Base-by-base conservation (phyloP, 2,888 invertebrate genomes). In the Pseudococcus viburni region DNA sequence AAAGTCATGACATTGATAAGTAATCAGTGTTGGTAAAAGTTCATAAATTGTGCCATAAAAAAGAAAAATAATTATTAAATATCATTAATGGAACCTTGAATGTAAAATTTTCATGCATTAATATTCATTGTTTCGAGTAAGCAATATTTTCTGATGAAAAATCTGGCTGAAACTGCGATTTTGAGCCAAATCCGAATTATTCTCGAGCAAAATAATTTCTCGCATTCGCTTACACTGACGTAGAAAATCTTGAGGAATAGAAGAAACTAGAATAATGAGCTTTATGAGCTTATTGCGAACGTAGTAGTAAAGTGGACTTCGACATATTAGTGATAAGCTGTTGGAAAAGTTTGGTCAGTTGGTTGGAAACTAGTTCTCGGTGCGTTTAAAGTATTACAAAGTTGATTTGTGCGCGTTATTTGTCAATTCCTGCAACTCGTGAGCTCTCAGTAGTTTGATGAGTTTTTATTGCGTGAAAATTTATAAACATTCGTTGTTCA, bases 401-500 rank as follows among this genome's bases (percentile, higher is more conserved):
- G 59, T 33, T n/a, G 3, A 51, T 55, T 85, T 86, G 22, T 64
- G 55, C 42, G 64, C 42, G 59, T 68, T 64, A 86, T n/a, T 33
- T 39, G 86, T 86, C 22, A 86, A 86, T 55, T 86, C 42, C 42
- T 33, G 42, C 80, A 11, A 46, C 80, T 51, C 87, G 83, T 86
- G 22, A 42, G 68, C 68, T 26, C 39, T 64, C 26, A 46, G 84
- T 51, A 68, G 46, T 88, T 88, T 88, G 88, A 88, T 88, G 88
- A 88, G 85, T 88, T 73, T 85, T 85, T 73, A 73, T 88, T 85
- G 64, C 12, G 26, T 85, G 33, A 77, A 88, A 73, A 68, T 77
- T 19, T 88, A 68, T 73, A 88, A 85, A 88, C 88, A 88, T 77
- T 88, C 85, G 73, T 85, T 88, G 39, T 88, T 85, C 73, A 88